Evolutionary conservation across 2,113 vertebrate genomes (phyloP), one percentile per base, ranked within the genome.

Genomic region (Phyllopteryx taeniolatus): DNA sequence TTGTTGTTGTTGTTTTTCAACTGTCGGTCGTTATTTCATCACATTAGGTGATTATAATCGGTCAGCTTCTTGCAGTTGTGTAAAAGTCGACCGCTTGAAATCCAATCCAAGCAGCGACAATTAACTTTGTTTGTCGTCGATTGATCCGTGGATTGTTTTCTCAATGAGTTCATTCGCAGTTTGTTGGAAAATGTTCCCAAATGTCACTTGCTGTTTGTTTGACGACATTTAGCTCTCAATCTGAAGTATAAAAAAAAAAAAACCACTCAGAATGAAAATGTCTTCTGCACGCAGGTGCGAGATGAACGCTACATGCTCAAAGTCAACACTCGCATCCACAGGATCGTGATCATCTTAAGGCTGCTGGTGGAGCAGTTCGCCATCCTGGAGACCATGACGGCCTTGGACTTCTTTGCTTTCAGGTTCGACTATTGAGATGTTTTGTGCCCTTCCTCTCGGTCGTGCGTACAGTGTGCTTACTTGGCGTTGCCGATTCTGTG

Each of bases 291-390:
- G 14, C 79, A 98, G 98, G 95, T 98, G 31, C 91, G 94, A 77
- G 95, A 99, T 56, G 96, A 99, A 70, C 93, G 97, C 19, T 98
- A 98, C 59, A 98, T 99, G 97, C 92, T 99, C 47, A 99, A 98
- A 70, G 94, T 99, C 72, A 94, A 96, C 73, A 93, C 94, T 31
- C 93, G 96, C 31, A 95, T 95, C 74, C 92, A 98, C 78, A 92
- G 98, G 65, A 94, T 98, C 22, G 92, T 93, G 1, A 94, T 94
- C 86, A 98, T 99, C 74, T 90, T 98, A 66, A 94, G 92, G 60
- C 88, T 99, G 65, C 72, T 99, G 63, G 94, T 96, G 11, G 96
- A 98, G 64, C 98, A 99, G 85, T 98, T 99, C 83, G 86, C 93
- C 0, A 90, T 99, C 74, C 80, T 99, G 83, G 98, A 99, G 86